Base-by-base conservation (phyloP, 1,140 invertebrate genomes). In the Holotrichia oblita region DNA sequence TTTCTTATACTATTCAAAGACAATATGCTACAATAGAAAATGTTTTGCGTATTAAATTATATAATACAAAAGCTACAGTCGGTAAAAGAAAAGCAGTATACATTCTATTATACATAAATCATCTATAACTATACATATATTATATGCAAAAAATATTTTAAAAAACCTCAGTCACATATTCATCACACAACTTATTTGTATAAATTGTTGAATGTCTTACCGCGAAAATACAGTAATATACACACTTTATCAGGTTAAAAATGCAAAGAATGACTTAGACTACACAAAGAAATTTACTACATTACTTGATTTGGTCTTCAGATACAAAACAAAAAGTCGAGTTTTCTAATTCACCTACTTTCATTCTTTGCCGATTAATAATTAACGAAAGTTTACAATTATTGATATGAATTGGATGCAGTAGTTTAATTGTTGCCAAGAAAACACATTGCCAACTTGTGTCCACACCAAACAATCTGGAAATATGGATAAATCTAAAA, bases 51-150 rank as follows among this genome's bases (percentile, higher is more conserved):
- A 64, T 64, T 64, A 64, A 64, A 64, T 64, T 64, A 64, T 64
- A 64, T 64, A 64, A 64, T 64, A 64, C 61, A 64, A 64, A 64
- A 64, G 61, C 61, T 64, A 27, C 17, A 64, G 24, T 64, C 61
- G 24, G 61, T 64, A 64, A 64, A 64, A 64, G 20, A 27, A 64
- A 64, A 64, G 61, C 61, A 64, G 24, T 22, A 27, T 64, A 24
- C 61, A 48, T 48, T 12, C 44, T 48, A 48, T 14, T 48, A 48
- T 48, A 48, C 44, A 48, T 48, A 48, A 48, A 48, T 48, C 12
- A 10, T 48, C 44, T 48, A 48, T 48, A 64, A 64, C 61, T 64
- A 64, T 64, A 64, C 61, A 64, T 17, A 64, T 64, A 64, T 64
- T 64, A 64, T 22, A 64, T 64, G 24, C 17, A 64, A 64, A 64